Evolutionary conservation across 2,113 vertebrate species (phyloP).

Genomic region (Chloroceryle aenea): DNA sequence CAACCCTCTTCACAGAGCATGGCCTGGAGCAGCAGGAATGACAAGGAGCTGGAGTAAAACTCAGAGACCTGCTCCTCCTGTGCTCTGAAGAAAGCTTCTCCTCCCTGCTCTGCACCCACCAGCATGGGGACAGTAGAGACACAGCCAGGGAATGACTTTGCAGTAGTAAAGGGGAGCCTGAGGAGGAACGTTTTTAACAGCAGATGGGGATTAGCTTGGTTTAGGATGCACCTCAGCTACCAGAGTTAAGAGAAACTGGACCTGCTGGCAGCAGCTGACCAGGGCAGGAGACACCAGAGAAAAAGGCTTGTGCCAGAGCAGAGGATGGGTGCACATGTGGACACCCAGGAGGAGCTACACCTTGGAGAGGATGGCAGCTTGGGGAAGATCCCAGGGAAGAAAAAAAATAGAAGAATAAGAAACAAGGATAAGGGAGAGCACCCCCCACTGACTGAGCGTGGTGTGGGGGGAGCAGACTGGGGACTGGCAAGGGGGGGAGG

Average conservation of each 20-base stretch:
- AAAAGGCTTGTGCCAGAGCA: not conserved
- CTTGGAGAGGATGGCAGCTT: not conserved
- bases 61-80: not conserved
- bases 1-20: not conserved
- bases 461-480: not conserved
- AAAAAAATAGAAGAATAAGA: not conserved
- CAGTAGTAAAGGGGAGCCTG: not conserved
- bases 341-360: not conserved
- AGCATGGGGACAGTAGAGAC: not conserved
- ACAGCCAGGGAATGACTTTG: not conserved
- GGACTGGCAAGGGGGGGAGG: not conserved
- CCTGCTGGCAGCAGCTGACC: rapidly evolving
- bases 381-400: not conserved
- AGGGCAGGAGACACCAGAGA: not conserved
- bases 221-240: not conserved
- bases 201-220: not conserved
- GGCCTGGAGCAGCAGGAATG: rapidly evolving
- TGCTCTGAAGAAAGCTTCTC: not conserved
- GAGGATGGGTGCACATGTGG: not conserved
- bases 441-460: too few species aligned
- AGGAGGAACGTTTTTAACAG: not conserved
- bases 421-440: not conserved
- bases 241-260: not conserved
- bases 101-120: not conserved
- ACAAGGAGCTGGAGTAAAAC: not conserved